These are phyloP conservation scores for Alfaro cultratus DNA, from an alignment of 2,797 vertebrate species.

Conservation along the genomic window DNA sequence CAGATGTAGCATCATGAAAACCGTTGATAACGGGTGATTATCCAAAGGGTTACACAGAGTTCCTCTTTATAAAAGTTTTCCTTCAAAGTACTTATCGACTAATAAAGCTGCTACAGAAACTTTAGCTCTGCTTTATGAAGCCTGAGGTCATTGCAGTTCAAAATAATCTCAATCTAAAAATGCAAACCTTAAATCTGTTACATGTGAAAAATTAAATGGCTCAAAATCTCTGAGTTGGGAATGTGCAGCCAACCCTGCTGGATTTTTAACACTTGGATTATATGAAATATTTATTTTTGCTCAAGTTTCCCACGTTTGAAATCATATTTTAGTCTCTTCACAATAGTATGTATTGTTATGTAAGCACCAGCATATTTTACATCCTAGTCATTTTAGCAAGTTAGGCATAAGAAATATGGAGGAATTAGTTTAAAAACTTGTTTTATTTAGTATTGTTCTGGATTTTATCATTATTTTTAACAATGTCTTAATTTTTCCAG, in stretches of 20 bases:
- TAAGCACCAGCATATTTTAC: no score
- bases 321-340: background rate
- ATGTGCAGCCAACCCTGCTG: background rate
- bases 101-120: background rate
- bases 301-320: background rate
- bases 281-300: background rate
- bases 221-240: background rate
- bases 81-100: conserved; percentile 15
- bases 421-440: no score
- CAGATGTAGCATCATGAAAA: conserved; percentile 24
- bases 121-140: conserved; percentile 8
- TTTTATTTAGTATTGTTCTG: no score
- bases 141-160: background rate
- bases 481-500: no score
- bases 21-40: conserved; percentile 27
- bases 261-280: background rate
- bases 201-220: background rate
- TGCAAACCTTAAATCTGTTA: background rate
- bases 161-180: conserved; percentile 1
- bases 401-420: no score
- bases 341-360: no score
- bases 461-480: no score
- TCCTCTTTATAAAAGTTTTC: conserved; percentile 2
- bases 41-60: conserved; percentile 16
- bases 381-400: no score